phyloP scores from a whole-genome alignment of 2,888 invertebrate species.

The Aporophyla lueneburgensis region DNA sequence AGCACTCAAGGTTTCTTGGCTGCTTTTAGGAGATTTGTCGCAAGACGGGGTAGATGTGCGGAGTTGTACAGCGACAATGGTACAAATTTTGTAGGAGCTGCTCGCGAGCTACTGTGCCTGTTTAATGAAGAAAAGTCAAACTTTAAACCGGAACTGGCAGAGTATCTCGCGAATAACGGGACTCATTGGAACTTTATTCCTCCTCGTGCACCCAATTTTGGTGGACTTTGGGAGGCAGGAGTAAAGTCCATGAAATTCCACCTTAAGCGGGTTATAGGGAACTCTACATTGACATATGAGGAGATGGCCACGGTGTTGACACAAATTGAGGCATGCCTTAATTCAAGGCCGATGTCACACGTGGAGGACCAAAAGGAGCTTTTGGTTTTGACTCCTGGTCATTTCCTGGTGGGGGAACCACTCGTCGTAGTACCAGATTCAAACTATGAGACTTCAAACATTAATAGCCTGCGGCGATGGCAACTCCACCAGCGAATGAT shows the following conservation, averaged over 20 bases:
- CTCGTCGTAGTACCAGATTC: neutral
- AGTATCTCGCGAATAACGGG: neutral
- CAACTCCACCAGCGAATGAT: constrained; percentile 8
- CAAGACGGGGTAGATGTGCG: neutral
- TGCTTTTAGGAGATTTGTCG: neutral
- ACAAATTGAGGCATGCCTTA: constrained; percentile 4
- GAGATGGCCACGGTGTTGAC: neutral
- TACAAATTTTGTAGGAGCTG: neutral
- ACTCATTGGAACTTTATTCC: constrained; percentile 11
- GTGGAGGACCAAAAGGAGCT: neutral
- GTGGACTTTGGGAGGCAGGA: no score
- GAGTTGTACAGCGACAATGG: neutral
- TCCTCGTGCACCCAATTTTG: neutral
- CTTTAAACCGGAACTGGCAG: constrained; percentile 5
- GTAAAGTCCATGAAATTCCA: no score
- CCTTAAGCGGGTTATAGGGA: no score
- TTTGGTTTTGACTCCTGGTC: constrained; percentile 4
- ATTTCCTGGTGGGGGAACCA: constrained; percentile 12
- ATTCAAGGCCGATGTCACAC: neutral
- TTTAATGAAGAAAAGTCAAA: neutral
- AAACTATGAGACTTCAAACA: neutral
- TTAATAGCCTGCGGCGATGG: neutral
- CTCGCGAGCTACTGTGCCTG: neutral
- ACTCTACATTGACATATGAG: constrained; percentile 4
- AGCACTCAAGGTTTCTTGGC: neutral